Conservation (phyloP, 2,888 invertebrate genomes). For the Crioceris asparagi region DNA sequence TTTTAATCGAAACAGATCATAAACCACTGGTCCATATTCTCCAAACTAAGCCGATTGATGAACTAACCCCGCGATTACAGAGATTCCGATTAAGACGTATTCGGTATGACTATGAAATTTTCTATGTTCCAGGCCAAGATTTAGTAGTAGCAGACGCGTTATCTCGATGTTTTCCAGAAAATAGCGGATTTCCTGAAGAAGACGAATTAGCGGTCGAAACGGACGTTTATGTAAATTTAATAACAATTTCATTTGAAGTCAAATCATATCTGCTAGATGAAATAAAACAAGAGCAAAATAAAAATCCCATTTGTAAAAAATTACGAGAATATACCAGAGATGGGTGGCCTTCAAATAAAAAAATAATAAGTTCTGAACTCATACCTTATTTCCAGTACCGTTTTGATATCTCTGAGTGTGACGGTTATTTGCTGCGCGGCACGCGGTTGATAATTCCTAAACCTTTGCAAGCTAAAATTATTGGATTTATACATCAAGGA, state of each 20-base stretch:
- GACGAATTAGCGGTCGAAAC: no score
- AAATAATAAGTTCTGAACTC: conserved; percentile 1
- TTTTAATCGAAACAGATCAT: conserved; percentile 9
- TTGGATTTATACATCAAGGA: conserved; percentile 1
- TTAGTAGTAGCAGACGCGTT: no score
- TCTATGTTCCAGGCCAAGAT: no score
- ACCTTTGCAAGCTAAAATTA: conserved; percentile 1
- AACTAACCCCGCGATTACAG: conserved; percentile 10
- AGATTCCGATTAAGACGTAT: no score
- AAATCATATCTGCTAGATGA: conserved; percentile 6
- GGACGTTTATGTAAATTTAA: no score
- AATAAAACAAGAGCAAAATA: conserved; percentile 8
- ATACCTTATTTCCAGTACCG: conserved; percentile 4
- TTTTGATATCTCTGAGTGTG: background rate
- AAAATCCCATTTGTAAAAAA: conserved; percentile 1
- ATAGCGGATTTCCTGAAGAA: no score
- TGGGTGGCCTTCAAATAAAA: conserved; percentile 3
- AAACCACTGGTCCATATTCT: conserved; percentile 9
- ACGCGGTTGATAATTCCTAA: conserved; percentile 4
- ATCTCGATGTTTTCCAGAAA: no score
- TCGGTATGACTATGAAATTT: no score
- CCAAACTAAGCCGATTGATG: conserved; percentile 10
- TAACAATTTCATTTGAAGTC: conserved; percentile 3
- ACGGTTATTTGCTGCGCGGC: background rate
- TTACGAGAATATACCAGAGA: background rate